phyloP scores from a whole-genome alignment of 2,113 vertebrate species.

The Pleuronectes platessa region DNA sequence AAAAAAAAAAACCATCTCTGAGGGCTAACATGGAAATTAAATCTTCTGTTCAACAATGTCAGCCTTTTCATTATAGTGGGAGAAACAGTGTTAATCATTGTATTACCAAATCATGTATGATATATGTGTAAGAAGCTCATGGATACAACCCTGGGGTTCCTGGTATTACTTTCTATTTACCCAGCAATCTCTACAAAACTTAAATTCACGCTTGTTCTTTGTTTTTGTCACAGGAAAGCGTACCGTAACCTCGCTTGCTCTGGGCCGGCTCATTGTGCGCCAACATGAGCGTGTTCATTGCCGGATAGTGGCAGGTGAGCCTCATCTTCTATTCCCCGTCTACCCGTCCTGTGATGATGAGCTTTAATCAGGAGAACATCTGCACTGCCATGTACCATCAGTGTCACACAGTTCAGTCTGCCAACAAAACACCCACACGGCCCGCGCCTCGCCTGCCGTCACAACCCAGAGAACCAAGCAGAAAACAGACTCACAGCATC shows the following conservation, averaged over 20 bases:
- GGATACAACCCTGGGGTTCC: not conserved
- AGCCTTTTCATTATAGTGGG: no score
- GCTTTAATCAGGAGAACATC: conserved; percentile 71
- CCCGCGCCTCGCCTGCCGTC: conserved; percentile 16
- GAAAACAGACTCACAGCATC: conserved; percentile 50
- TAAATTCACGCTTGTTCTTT: not conserved
- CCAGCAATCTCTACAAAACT: not conserved
- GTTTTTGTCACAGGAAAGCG: conserved; percentile 78
- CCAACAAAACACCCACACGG: conserved; percentile 37
- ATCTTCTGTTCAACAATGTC: no score
- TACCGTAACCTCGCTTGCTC: conserved; percentile 88
- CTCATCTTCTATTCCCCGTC: conserved; percentile 28
- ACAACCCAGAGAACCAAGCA: conserved; percentile 56
- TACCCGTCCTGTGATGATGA: conserved; percentile 38
- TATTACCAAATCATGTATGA: no score
- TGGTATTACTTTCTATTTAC: not conserved
- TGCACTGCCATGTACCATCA: conserved; percentile 62
- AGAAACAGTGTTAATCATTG: not conserved
- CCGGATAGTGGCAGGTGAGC: conserved; percentile 88
- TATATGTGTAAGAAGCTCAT: not conserved
- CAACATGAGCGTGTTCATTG: conserved; percentile 89
- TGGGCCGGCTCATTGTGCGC: conserved; percentile 91
- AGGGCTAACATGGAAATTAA: no score
- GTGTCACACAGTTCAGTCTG: conserved; percentile 60
- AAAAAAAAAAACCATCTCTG: no score